phyloP scores from a whole-genome alignment of 2,113 vertebrate genomes.

The Podarcis muralis region DNA sequence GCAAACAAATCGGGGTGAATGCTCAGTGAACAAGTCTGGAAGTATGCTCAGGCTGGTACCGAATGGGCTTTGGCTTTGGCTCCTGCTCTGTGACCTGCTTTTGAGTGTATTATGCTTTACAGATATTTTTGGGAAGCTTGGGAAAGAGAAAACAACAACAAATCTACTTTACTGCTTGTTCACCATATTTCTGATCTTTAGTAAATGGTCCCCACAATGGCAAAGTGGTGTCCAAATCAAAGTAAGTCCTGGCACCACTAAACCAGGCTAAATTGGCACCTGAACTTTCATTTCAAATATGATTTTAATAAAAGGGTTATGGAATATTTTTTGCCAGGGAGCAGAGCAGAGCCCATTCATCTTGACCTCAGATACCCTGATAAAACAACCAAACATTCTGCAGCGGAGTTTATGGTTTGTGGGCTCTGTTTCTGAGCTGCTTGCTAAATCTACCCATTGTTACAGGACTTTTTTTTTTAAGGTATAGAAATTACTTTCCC shows the following conservation, averaged over 20 bases:
- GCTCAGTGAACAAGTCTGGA: no score
- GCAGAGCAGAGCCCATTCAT: no score
- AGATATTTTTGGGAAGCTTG: neutral
- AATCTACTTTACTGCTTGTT: neutral
- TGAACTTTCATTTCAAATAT: neutral
- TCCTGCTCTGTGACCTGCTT: neutral
- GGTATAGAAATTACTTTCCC: no score
- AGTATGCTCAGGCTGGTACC: neutral
- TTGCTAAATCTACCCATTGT: neutral
- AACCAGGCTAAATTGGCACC: neutral
- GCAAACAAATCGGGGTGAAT: no score
- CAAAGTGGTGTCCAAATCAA: neutral
- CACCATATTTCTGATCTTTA: neutral
- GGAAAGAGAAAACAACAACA: neutral
- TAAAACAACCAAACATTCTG: neutral
- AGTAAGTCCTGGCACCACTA: neutral
- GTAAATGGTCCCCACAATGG: neutral
- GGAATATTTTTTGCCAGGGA: neutral
- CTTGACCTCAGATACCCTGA: neutral
- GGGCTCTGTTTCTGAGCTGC: neutral
- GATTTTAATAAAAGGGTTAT: neutral
- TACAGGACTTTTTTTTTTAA: neutral
- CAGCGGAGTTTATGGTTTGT: neutral
- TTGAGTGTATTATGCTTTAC: neutral
- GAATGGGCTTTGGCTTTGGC: neutral